Evolutionary conservation across 2,888 invertebrate species (phyloP), one percentile per base, ranked within the genome.

Genomic region (Ophion obscuratus): DNA sequence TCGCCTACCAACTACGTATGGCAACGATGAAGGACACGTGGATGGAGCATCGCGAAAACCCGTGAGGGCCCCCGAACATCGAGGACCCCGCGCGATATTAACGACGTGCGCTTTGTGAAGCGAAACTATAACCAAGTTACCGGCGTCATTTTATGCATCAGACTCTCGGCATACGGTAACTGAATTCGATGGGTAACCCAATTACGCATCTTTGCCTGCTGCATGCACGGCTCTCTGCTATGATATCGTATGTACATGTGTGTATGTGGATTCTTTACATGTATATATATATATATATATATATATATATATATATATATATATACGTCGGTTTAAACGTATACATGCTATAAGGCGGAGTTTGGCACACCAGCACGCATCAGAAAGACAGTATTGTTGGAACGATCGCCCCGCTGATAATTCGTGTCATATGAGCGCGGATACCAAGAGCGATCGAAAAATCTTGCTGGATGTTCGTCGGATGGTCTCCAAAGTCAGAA

Each of bases 131-230:
- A 94, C 93, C 92, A 90, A 93, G 92, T 94, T 94, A 93, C 91
- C 91, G 90, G 90, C 92, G 92, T 93, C 93, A 94, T 94, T 94
- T 94, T 94, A 93, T 94, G 94, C 94, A 93, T 92, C 93, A 93
- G 93, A 94, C 93, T 93, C 81, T 76, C 92, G 92, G 93, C 92
- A 92, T 93, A 91, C 91, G 91, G 91, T 94, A 94, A 94, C 93
- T 93, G 92, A 94, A 94, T 94, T 94, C 93, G 93, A 94, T 94
- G 92, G 92, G 90, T 94, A 93, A 94, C 92, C 91, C 92, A 93
- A 94, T 94, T 94, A 94, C 91, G 92, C 92, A 94, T 94, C 93
- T 93, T 93, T 93, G 93, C 93, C 92, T 84, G 90, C 88, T 87
- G 78, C 88, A 81, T 80, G 84, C 66, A 57, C 76, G 66, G 79